phyloP scores from a whole-genome alignment of 2,797 vertebrate species.

The Scolopax bukidnonensis region DNA sequence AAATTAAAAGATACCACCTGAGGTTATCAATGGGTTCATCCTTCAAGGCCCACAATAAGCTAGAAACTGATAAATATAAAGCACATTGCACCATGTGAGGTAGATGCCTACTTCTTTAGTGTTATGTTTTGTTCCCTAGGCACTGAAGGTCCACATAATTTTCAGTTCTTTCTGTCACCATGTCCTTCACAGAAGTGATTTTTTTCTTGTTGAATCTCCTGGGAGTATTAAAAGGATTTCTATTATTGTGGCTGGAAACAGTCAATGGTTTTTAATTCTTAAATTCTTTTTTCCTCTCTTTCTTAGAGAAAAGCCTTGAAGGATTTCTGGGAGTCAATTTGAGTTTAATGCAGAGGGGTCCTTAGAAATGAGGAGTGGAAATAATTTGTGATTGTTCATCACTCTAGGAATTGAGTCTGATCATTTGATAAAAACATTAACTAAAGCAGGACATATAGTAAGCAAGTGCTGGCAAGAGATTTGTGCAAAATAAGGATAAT shows the following conservation, averaged over 20 bases:
- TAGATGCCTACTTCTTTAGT: background rate
- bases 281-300: background rate
- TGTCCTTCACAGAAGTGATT: background rate
- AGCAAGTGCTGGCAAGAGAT: background rate
- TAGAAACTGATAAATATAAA: constrained; percentile 26
- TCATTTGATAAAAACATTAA: background rate
- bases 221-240: background rate
- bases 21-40: constrained; percentile 10
- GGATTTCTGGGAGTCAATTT: background rate
- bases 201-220: background rate
- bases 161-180: background rate
- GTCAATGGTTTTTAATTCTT: background rate
- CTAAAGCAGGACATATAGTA: background rate
- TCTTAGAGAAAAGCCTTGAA: background rate
- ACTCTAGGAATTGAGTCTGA: background rate
- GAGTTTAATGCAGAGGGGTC: background rate
- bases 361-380: background rate
- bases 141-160: background rate
- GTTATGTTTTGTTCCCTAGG: background rate
- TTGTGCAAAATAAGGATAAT: background rate
- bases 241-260: background rate
- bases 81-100: background rate
- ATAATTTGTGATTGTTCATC: background rate
- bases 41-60: background rate
- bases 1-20: constrained; percentile 12